Evolutionary conservation across 2,113 vertebrate genomes (phyloP), one percentile per base, ranked within the genome.

Genomic region (Syngnathus scovelli): DNA sequence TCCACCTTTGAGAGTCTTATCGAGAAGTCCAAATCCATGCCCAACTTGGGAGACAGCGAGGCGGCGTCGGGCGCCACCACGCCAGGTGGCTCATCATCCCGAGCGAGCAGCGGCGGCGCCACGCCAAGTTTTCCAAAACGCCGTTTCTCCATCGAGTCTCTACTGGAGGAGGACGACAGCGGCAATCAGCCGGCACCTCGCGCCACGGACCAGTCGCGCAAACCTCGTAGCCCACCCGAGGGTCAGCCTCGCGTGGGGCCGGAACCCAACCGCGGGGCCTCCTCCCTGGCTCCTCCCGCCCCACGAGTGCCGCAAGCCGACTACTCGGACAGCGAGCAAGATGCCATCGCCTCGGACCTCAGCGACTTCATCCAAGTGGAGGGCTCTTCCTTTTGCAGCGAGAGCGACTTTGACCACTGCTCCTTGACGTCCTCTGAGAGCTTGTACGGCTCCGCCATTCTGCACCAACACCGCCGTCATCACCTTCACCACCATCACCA

Each of bases 1-100:
- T 94, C 95, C 8, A 91, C 94, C 76, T 98, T 95, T 49, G 95
- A 98, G 70, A 92, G 92, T 74, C 71, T 96, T 72, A 97, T 98
- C 73, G 92, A 95, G 77, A 98, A 98, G 79, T 98, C 95, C 12
- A 96, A 96, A 79, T 98, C 95, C 5, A 95, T 98, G 95, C 95
- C 95, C 0, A 96, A 98, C 77, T 78, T 98, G 49, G 94, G 91
- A 1, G 95, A 95, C 7, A 54, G 72, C 8, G 97, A 94, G 62
- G 85, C 86, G 73, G 82, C 95, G 19, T 95, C 95, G 2, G 80
- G 92, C 19, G 78, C 92, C 7, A 92, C 90, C 11, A 93, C 91
- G 0, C 89, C 94, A 0, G 92, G 93, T 4, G 92, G 92, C 23
- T 90, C 93, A 1, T 93, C 89, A 11, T 90, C 90, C n/a, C 90